A percentile compares a stretch with the other conserved stretches of the same genome.
Evolutionary conservation across 2,797 vertebrate genomes (phyloP).

Genomic region (Sebastes miniatus): DNA sequence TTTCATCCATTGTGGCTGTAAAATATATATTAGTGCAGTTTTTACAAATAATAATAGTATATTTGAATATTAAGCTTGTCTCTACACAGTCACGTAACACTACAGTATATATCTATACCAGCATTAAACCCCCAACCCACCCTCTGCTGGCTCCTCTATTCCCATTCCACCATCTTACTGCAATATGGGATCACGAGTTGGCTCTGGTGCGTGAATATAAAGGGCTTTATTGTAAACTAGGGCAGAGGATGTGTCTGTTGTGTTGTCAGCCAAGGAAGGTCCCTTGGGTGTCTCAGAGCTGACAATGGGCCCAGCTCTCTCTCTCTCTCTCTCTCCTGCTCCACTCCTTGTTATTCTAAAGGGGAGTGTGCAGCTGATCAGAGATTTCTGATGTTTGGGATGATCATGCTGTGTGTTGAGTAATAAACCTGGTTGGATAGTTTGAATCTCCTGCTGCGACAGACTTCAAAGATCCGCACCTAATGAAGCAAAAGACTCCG

Average conservation of each 20-base stretch:
- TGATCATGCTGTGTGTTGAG: constrained; percentile 36
- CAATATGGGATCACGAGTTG: neutral
- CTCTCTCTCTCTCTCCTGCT: neutral
- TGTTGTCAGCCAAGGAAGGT: constrained; percentile 32
- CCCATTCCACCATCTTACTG: neutral
- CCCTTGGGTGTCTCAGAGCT: constrained; percentile 16
- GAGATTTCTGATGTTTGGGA: constrained; percentile 16
- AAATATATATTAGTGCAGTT: neutral
- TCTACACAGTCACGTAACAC: neutral
- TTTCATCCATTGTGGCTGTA: neutral
- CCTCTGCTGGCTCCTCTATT: neutral
- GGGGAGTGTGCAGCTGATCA: constrained; percentile 13
- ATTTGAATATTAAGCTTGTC: neutral
- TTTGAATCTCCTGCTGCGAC: constrained; percentile 42
- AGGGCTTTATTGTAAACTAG: constrained; percentile 40
- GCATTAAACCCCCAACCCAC: neutral
- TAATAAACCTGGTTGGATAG: constrained; percentile 43
- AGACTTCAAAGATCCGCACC: constrained; percentile 55
- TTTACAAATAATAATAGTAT: neutral
- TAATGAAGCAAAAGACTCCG: constrained; percentile 56
- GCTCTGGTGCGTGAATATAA: constrained; percentile 28
- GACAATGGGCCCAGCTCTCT: constrained; percentile 1
- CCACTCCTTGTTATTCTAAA: constrained; percentile 28
- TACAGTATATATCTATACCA: neutral
- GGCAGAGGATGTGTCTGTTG: constrained; percentile 41